A percentile compares a stretch with the other conserved stretches of the same genome.
These are phyloP conservation scores for Eumaeus atala DNA, from an alignment of 1,140 invertebrate species.

Conservation along the genomic window DNA sequence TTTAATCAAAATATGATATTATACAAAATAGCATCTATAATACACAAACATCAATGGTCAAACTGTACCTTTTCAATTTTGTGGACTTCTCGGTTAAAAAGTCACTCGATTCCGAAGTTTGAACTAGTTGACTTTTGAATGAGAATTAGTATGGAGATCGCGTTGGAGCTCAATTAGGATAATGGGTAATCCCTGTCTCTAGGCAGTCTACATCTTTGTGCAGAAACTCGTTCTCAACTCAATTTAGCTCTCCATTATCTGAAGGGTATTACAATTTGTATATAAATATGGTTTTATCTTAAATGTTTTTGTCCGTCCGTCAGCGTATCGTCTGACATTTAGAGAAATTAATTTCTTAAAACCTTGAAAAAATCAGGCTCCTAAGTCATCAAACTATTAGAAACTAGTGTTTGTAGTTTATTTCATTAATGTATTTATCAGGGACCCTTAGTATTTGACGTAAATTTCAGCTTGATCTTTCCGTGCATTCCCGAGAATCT, in stretches of 20 bases:
- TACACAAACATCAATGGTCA: background rate
- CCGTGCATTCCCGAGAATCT: no score
- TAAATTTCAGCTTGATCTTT: no score
- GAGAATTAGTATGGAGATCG: conserved; percentile 9
- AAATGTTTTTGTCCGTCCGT: no score
- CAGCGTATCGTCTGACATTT: no score
- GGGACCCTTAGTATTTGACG: no score
- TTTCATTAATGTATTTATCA: no score
- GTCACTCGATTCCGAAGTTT: conserved; percentile 15
- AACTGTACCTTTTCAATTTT: conserved; percentile 19
- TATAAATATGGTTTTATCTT: conserved; percentile 2
- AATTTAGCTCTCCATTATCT: conserved; percentile 3
- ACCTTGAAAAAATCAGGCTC: no score
- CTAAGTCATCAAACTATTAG: no score
- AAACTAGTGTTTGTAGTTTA: no score
- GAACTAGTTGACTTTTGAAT: conserved; percentile 12
- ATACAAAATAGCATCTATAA: background rate
- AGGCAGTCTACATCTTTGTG: background rate
- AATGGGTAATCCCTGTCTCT: conserved; percentile 10
- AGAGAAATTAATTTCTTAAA: no score
- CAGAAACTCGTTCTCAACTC: conserved; percentile 4
- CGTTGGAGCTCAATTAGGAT: conserved; percentile 8
- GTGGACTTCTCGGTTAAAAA: conserved; percentile 20
- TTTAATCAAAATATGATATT: no score
- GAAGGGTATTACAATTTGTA: conserved; percentile 6